These are phyloP conservation scores for Melipona quadrifasciata DNA, from an alignment of 1,140 invertebrate genomes.

Conservation along the genomic window DNA sequence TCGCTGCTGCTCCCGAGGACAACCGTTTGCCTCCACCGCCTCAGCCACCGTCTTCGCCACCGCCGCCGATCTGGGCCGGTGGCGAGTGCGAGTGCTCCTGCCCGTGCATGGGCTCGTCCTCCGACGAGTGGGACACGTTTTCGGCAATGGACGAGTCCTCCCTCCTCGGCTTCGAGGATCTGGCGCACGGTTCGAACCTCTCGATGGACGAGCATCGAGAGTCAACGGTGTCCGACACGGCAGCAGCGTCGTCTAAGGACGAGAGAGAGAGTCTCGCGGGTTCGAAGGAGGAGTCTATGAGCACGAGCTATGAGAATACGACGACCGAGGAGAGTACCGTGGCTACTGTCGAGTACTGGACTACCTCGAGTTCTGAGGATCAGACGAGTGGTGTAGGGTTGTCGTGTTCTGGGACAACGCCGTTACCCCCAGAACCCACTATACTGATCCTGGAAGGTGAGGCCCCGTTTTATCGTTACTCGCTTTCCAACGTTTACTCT, in stretches of 20 bases:
- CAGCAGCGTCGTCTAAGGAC: no score
- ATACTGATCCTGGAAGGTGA: slow-evolving; percentile 91
- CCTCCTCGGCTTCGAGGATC: slow-evolving; percentile 9
- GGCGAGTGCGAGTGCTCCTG: slow-evolving; percentile 90
- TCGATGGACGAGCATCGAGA: background rate
- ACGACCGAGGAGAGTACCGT: slow-evolving; percentile 36
- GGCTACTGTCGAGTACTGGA: slow-evolving; percentile 42
- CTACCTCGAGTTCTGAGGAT: slow-evolving; percentile 49
- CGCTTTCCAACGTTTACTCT: slow-evolving; percentile 5
- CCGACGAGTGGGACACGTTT: slow-evolving; percentile 77
- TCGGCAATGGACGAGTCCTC: slow-evolving; percentile 64
- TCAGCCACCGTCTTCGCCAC: slow-evolving; percentile 66
- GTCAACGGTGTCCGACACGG: no score
- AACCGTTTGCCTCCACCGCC: slow-evolving; percentile 58
- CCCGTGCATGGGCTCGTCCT: slow-evolving; percentile 82
- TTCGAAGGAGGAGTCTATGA: slow-evolving; percentile 60
- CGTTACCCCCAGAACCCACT: slow-evolving; percentile 85
- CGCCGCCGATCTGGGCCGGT: slow-evolving; percentile 80
- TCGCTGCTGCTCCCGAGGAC: slow-evolving; percentile 55
- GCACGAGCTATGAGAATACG: slow-evolving; percentile 21
- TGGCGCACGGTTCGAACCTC: slow-evolving; percentile 14
- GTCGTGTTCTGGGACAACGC: slow-evolving; percentile 82
- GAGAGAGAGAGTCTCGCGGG: slow-evolving; percentile 16
- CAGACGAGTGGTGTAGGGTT: slow-evolving; percentile 74
- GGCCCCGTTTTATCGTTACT: slow-evolving; percentile 67